Conservation (phyloP, 2,888 invertebrate genomes). For the Oxycera nigricornis region DNA sequence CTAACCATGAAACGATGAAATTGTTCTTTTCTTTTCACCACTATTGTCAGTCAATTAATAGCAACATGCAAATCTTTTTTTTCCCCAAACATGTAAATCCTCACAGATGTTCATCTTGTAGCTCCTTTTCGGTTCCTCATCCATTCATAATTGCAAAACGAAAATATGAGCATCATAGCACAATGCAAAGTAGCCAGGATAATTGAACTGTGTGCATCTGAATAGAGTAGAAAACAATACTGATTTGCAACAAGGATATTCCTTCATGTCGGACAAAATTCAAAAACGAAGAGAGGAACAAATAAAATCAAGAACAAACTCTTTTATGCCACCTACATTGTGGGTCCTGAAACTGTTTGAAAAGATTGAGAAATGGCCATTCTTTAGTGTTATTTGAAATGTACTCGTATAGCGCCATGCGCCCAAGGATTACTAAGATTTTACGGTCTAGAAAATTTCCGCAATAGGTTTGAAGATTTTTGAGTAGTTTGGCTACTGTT, state of each 20-base stretch:
- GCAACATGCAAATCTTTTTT: conserved; percentile 43
- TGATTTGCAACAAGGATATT: neutral
- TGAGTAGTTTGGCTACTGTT: no score
- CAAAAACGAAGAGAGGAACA: no score
- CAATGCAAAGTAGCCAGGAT: neutral
- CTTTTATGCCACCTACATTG: conserved; percentile 28
- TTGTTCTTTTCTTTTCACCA: conserved; percentile 2
- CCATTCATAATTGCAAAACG: no score
- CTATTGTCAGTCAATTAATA: conserved; percentile 43
- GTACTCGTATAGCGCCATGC: conserved; percentile 45
- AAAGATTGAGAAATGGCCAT: neutral
- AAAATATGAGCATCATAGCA: no score
- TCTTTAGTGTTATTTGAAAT: no score
- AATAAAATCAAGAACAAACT: conserved; percentile 29
- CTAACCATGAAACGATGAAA: conserved; percentile 4
- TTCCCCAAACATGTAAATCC: no score
- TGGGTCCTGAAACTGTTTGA: neutral
- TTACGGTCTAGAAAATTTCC: conserved; percentile 47
- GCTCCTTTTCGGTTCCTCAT: no score
- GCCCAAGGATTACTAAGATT: conserved; percentile 45
- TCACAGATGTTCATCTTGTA: no score
- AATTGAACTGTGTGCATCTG: conserved; percentile 31
- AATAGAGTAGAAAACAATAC: conserved; percentile 12
- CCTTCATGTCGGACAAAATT: no score
- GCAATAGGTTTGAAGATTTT: no score